Base-by-base conservation (phyloP, 2,113 vertebrate genomes). In the Spilogale gracilis region DNA sequence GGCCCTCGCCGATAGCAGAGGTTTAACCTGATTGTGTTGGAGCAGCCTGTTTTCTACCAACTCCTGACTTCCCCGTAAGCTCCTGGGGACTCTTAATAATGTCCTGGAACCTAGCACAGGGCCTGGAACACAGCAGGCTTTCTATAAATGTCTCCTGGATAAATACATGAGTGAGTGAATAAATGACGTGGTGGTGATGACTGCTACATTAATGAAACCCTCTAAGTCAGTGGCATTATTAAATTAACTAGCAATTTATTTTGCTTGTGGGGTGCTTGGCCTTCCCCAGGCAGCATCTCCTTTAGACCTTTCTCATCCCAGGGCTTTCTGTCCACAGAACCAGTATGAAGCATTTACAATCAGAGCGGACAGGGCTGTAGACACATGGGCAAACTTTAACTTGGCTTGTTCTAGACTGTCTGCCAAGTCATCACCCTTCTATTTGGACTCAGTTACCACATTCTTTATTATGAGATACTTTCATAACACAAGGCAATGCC, bases 401-500 rank as follows among this genome's bases (percentile, higher is more conserved):
- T 82, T 7, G 0, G 48, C 45, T 65, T 73, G 5, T n/a, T 92
- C 80, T 58, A 87, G 65, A 86, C 50, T 45, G 48, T 50, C 92
- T 86, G n/a, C n/a, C 79, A 63, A 91, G 69, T 61, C 82, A 81
- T 21, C 25, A 30, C 54, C 56, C 61, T 95, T 95, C 78, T 30
- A 45, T 82, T 50, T 80, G 56, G 78, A 82, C 67, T 83, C 65
- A 63, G n/a, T 96, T 97, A 73, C 89, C 91, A 93, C 92, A 96
- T 80, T 61, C 23, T 91, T 54, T 83, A 83, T 78, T 98, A 90
- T 95, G 84, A 97, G 92, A 94, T 38, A 6, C 43, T 96, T 97
- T 67, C 82, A 52, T 9, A 89, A 89, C 52, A 61, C 45, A 96
- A 98, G n/a, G 88, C 91, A 91, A 78, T 78, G 73, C 20, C 91